Evolutionary conservation across 2,113 vertebrate species (phyloP).

Genomic region (Synchiropus splendidus): DNA sequence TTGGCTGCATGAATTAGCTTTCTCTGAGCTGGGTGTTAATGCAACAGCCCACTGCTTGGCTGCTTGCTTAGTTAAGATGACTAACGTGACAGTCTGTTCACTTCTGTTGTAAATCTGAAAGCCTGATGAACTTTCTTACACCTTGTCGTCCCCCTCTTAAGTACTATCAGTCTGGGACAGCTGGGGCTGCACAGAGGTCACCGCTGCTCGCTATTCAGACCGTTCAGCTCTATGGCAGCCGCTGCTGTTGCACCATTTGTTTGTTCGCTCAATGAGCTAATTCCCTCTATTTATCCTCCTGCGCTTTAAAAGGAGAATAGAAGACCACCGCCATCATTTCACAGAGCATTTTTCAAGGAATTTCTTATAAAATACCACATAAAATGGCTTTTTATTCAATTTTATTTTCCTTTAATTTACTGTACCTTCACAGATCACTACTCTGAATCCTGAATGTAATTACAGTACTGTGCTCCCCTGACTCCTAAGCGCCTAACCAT

Average conservation of each 20-base stretch:
- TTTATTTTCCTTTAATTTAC: too few species aligned
- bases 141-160: constrained; percentile 42
- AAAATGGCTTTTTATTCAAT: too few species aligned
- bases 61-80: constrained; percentile 56
- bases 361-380: too few species aligned
- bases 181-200: constrained; percentile 84
- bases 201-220: constrained; percentile 81
- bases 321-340: too few species aligned
- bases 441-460: too few species aligned
- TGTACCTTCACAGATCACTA: too few species aligned
- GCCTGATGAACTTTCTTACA: constrained; percentile 51
- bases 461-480: too few species aligned
- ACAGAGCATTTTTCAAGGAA: too few species aligned
- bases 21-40: constrained; percentile 82
- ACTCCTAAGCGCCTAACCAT: too few species aligned
- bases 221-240: constrained; percentile 65
- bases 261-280: background rate
- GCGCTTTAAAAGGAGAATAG: too few species aligned
- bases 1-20: constrained; percentile 93
- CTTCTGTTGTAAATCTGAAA: constrained; percentile 46
- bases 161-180: constrained; percentile 80
- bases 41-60: constrained; percentile 71
- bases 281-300: too few species aligned
- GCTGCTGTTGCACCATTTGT: constrained; percentile 20
- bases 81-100: constrained; percentile 84